Conservation (phyloP, 1,140 invertebrate species). For the Lucilia cuprina region DNA sequence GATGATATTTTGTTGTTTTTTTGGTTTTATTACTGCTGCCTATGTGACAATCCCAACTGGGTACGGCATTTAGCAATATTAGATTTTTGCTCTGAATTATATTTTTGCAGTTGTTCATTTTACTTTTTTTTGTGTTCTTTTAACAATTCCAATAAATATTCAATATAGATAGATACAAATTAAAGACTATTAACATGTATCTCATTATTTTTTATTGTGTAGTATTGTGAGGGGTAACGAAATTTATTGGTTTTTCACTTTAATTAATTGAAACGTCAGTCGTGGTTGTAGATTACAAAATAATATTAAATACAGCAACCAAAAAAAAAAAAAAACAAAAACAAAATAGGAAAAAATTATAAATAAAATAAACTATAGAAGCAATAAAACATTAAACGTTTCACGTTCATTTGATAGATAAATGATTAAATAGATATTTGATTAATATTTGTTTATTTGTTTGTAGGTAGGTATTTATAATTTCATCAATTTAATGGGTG, state of each 20-base stretch:
- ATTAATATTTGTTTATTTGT: too few species aligned
- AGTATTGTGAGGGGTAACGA: not conserved
- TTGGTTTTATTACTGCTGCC: not conserved
- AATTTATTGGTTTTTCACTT: conserved; percentile 22
- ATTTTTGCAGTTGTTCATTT: not conserved
- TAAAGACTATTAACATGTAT: not conserved
- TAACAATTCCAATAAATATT: too few species aligned
- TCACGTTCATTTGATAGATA: not conserved
- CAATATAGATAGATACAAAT: not conserved
- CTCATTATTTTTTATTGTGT: not conserved
- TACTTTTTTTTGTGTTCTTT: not conserved
- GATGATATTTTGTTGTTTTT: not conserved
- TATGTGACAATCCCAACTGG: not conserved
- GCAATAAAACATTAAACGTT: conserved; percentile 7
- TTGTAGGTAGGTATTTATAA: too few species aligned
- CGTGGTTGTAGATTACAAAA: not conserved
- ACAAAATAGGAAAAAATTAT: not conserved
- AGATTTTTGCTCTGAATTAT: not conserved
- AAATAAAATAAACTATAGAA: too few species aligned
- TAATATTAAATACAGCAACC: too few species aligned
- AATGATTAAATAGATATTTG: too few species aligned
- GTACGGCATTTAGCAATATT: not conserved
- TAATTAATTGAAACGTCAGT: conserved; percentile 25
- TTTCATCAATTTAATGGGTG: too few species aligned
- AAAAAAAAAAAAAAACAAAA: not conserved